Evolutionary conservation across 2,888 invertebrate species (phyloP), one percentile per base, ranked within the genome.

Genomic region (Sarcophaga carnaria): DNA sequence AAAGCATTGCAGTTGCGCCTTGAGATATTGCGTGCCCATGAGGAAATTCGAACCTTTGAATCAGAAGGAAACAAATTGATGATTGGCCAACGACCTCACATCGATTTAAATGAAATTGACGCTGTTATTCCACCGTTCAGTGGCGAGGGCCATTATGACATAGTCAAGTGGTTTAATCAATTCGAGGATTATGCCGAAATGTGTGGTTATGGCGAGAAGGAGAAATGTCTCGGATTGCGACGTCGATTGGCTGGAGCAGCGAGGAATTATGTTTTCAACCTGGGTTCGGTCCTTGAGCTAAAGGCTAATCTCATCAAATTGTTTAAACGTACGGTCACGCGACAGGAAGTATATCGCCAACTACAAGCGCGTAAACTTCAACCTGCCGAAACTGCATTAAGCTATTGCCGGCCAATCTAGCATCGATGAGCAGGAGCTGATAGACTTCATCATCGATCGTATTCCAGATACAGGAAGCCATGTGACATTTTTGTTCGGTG

Each of bases 371-470:
- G 86, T 4, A 86, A 74, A 12, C 54, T 85, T 5, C 69, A n/a
- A 11, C 6, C 74, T 5, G 63, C n/a, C 4, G 84, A 76, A 27
- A 62, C 80, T 3, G 72, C 67, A 8, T 37, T 85, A 11, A 80
- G 67, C 20, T 4, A 80, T 80, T 59, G 85, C 85, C 4, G 17
- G 45, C 12, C 12, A 85, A 25, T 20, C 75, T 2, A 66, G 60
- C 5, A 82, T 82, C 3, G 59, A 54, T 1, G 79, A 83, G 12
- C 12, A 49, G n/a, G 86, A 86, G 63, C 69, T 83, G 60, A 79
- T 86, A 8, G 80, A 83, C 37, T 45, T 83, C 0, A 80, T 83
- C 2, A 83, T 83, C 11, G 86, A 86, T 69, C 83, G 80, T 3
- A 80, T 85, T 17, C 59, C 84, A 8, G 87, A 85, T 60, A 1